Conservation (phyloP, 1,140 invertebrate genomes). For the Platyscapa corneri region DNA sequence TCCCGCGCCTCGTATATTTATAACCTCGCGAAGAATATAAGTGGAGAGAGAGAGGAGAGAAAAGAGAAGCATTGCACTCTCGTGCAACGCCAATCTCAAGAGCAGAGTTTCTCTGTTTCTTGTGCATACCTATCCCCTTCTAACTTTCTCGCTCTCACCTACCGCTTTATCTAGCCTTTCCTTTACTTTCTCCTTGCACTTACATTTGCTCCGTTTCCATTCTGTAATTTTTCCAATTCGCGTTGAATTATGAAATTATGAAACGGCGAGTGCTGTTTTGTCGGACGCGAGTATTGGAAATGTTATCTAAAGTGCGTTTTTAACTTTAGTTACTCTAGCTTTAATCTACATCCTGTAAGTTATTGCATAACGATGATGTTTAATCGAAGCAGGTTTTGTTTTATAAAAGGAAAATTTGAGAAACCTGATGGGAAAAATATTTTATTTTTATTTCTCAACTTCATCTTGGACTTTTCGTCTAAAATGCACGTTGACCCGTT, state of each 20-base stretch:
- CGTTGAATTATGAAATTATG: conserved; percentile 1
- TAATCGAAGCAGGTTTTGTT: no score
- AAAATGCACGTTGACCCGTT: no score
- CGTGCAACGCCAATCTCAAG: not conserved
- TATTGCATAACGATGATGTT: no score
- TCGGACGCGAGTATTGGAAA: no score
- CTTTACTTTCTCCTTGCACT: conserved; percentile 5
- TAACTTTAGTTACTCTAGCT: no score
- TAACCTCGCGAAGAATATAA: not conserved
- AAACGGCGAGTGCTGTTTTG: not conserved
- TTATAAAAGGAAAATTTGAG: no score
- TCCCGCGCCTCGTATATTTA: conserved; percentile 38
- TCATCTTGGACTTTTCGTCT: no score
- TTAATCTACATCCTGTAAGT: no score
- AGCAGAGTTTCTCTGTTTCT: conserved; percentile 10
- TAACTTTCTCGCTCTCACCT: not conserved
- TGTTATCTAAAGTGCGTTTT: no score
- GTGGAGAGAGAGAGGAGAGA: not conserved
- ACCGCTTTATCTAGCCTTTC: not conserved
- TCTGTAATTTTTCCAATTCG: not conserved
- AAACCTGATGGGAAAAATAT: no score
- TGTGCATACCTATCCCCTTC: not conserved
- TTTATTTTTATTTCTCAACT: no score
- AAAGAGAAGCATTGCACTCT: conserved; percentile 25
- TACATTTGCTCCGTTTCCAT: not conserved